Conservation (phyloP, 1,140 invertebrate species). For the Bombus cullumanus region DNA sequence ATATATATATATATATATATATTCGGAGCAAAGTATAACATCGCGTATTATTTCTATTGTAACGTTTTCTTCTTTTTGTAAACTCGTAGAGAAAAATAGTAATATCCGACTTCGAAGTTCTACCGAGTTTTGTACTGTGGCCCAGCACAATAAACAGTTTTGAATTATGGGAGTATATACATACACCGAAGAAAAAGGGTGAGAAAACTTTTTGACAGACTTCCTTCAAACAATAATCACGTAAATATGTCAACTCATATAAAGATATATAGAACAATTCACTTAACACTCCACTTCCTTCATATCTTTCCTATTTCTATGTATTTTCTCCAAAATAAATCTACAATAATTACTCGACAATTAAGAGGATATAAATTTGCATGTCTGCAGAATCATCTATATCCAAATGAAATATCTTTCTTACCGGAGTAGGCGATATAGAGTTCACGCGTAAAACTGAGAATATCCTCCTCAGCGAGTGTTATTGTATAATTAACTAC, state of each 20-base stretch:
- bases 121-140: neutral
- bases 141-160: neutral
- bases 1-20: no score
- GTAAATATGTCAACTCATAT: neutral
- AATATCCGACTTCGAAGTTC: neutral
- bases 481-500: constrained; percentile 11
- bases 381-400: neutral
- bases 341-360: neutral
- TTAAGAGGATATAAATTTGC: neutral
- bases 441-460: neutral
- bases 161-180: neutral
- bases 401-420: neutral
- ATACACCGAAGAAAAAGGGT: neutral
- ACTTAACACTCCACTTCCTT: neutral
- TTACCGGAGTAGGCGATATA: neutral
- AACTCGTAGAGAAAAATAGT: neutral
- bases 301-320: neutral
- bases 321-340: neutral
- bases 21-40: neutral
- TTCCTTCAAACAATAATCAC: neutral
- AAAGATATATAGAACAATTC: neutral
- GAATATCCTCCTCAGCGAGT: neutral
- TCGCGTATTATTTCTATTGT: neutral
- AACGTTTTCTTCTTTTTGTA: neutral
- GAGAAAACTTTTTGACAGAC: neutral